These are phyloP conservation scores for Stratiolaelaps scimitus DNA, from an alignment of 1,140 invertebrate species.

Conservation along the genomic window DNA sequence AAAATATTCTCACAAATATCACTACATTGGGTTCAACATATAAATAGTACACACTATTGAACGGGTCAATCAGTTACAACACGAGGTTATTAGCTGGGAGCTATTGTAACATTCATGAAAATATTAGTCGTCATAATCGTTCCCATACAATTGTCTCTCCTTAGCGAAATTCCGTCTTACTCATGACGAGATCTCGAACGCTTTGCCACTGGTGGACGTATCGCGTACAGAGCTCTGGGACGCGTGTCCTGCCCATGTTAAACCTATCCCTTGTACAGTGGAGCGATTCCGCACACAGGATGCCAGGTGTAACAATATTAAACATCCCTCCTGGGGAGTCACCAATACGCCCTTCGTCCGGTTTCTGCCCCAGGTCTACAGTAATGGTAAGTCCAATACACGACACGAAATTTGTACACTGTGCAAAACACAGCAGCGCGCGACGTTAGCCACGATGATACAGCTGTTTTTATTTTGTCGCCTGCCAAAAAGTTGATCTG, in stretches of 20 bases:
- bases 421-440: too few relatives aligned
- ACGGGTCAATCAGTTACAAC: neutral
- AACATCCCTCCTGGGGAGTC: constrained; percentile 77
- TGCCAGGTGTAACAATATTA: constrained; percentile 79
- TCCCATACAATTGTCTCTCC: neutral
- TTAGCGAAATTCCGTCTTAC: constrained; percentile 61
- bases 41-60: neutral
- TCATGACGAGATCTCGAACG: constrained; percentile 72
- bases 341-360: constrained; percentile 56
- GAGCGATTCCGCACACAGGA: constrained; percentile 65
- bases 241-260: constrained; percentile 69
- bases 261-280: constrained; percentile 59
- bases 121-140: neutral
- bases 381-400: constrained; percentile 34
- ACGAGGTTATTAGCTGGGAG: neutral
- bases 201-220: constrained; percentile 70
- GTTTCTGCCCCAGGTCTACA: constrained; percentile 41
- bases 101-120: neutral
- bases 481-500: too few relatives aligned
- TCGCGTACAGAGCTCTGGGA: constrained; percentile 68
- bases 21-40: neutral
- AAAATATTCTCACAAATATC: too few relatives aligned
- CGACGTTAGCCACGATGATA: too few relatives aligned
- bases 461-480: too few relatives aligned
- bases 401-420: too few relatives aligned